Evolutionary conservation across 1,140 invertebrate species (phyloP).

Genomic region (Metaphire vulgaris): DNA sequence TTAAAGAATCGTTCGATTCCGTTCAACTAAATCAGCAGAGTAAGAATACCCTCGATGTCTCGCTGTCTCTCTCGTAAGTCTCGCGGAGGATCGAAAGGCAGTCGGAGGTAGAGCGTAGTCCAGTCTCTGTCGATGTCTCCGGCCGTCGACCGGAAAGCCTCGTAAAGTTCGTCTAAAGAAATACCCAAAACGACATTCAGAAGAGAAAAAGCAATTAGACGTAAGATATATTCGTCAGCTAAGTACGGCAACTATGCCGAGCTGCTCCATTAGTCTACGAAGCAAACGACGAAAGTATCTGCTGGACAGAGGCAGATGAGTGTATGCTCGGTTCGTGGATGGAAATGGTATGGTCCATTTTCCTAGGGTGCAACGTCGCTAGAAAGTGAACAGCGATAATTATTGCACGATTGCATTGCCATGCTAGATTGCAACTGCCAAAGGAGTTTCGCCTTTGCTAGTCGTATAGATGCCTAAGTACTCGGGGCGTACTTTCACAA

Average conservation of each 20-base stretch:
- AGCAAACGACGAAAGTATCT: neutral
- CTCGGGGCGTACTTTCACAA: too few relatives aligned
- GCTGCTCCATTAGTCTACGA: neutral
- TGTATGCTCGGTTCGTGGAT: neutral
- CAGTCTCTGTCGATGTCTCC: slow-evolving; percentile 38
- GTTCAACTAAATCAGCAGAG: neutral
- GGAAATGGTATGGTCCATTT: neutral
- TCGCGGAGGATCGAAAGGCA: slow-evolving; percentile 36
- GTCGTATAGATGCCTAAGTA: too few relatives aligned
- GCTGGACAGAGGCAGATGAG: neutral
- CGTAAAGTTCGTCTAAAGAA: slow-evolving; percentile 33
- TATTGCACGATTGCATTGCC: too few relatives aligned
- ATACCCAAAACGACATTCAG: neutral
- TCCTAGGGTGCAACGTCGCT: too few relatives aligned
- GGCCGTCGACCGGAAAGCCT: slow-evolving; percentile 33
- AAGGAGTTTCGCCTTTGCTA: too few relatives aligned
- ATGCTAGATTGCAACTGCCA: too few relatives aligned
- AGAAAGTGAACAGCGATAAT: too few relatives aligned
- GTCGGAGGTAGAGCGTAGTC: slow-evolving; percentile 34
- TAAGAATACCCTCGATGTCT: slow-evolving; percentile 35
- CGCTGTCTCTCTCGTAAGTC: slow-evolving; percentile 30
- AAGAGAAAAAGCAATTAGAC: neutral
- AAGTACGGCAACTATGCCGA: neutral
- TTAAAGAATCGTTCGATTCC: neutral
- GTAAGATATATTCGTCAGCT: too few relatives aligned